Evolutionary conservation across 1,140 invertebrate species (phyloP), one percentile per base, ranked within the genome.

Genomic region (Drosophila prosaltans): DNA sequence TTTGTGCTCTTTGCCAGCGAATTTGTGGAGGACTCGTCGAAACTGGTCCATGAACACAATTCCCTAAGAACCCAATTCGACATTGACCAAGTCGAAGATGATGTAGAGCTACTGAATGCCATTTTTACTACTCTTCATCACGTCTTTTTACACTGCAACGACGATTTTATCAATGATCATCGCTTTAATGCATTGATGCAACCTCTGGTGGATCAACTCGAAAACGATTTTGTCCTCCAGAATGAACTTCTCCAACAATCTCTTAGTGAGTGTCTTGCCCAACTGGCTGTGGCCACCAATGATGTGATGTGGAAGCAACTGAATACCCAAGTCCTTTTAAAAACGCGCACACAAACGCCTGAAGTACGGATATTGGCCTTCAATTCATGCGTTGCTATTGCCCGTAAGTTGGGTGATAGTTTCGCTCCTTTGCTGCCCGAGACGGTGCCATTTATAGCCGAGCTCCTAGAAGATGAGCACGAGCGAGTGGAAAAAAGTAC

Each of bases 1-100:
- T 99, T 99, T 91, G 95, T 97, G 1, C 92, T 98, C 28, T 98
- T 99, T 92, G 97, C 97, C 58, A 96, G 95, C 4, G 95, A 97
- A 81, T 96, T 98, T 75, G 92, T 98, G 0, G 95, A 96, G 81
- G 96, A 98, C 89, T 95, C 96, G 1, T 95, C 96, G 0, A 92
- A 94, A 3, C 86, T 97, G 1, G 91, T 99, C 24, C 93, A 94
- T 21, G 91, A 93, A n/a, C 94, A 94, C 65, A 95, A 95, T 76
- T 92, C 91, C 2, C 9, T 92, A 81, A 69, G 94, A 93, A 10
- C 67, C 8, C 58, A 92, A n/a, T 61, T 78, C 8, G 16, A 93
- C 2, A 61, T 88, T 0, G 92, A 94, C 40, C 84, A 94, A 24
- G 54, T 93, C 1, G 94, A 93, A 59, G 92, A 94, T 11, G 57